Conservation (phyloP, 1,140 invertebrate genomes). For the Zaprionus nigranus region DNA sequence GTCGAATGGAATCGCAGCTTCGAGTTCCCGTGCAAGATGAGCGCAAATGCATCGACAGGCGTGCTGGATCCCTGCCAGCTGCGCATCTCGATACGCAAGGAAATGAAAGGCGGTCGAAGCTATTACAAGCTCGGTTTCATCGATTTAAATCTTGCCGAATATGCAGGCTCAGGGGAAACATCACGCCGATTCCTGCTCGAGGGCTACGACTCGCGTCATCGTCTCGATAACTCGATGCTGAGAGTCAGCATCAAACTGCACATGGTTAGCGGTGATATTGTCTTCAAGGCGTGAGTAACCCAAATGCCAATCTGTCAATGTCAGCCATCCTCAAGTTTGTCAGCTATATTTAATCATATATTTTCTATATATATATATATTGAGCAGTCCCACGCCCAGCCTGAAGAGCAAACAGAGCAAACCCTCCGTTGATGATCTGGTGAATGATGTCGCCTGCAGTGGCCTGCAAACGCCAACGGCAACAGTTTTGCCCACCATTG, state of each 20-base stretch:
- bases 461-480: slow-evolving; percentile 80
- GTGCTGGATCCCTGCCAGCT: slow-evolving; percentile 96
- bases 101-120: slow-evolving; percentile 93
- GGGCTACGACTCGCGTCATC: slow-evolving; percentile 95
- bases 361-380: neutral
- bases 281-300: slow-evolving; percentile 97
- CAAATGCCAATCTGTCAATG: neutral
- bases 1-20: slow-evolving; percentile 96
- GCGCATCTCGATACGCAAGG: slow-evolving; percentile 97
- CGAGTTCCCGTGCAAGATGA: slow-evolving; percentile 98
- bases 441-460: slow-evolving; percentile 80
- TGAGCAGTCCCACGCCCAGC: slow-evolving; percentile 88
- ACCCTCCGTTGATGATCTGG: slow-evolving; percentile 73
- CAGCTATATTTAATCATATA: slow-evolving; percentile 18
- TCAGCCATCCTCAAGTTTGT: neutral
- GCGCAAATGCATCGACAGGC: slow-evolving; percentile 96
- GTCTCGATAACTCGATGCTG: slow-evolving; percentile 98
- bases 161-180: slow-evolving; percentile 95
- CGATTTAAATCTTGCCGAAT: slow-evolving; percentile 98
- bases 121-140: slow-evolving; percentile 98
- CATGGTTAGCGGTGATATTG: slow-evolving; percentile 96
- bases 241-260: slow-evolving; percentile 96
- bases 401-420: slow-evolving; percentile 87
- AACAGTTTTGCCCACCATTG: slow-evolving; percentile 66
- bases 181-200: slow-evolving; percentile 94